Percentiles rank a stretch among this genome's conserved stretches.
Evolutionary conservation across 2,113 vertebrate species (phyloP).

Genomic region (Todiramphus chloris): DNA sequence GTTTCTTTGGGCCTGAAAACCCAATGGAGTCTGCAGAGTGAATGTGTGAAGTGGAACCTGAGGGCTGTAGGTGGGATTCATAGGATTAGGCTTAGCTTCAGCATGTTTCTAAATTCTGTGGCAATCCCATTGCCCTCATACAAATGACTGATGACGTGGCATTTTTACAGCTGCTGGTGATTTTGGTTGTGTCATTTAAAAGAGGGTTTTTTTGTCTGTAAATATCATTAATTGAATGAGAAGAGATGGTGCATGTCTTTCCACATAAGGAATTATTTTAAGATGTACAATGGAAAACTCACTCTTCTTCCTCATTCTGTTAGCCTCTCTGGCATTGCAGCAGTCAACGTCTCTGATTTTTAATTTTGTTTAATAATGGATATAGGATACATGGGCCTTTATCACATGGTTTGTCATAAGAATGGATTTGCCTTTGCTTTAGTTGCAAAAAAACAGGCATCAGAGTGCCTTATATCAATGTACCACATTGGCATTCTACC

Average conservation of each 20-base stretch:
- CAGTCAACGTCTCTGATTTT: background rate
- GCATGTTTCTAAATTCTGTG: background rate
- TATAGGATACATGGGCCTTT: background rate
- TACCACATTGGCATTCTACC: background rate
- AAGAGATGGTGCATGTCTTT: background rate
- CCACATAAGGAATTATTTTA: background rate
- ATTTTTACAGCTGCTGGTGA: background rate
- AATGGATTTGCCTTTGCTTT: background rate
- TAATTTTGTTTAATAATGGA: background rate
- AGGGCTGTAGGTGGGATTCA: background rate
- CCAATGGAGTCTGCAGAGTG: background rate
- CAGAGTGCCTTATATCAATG: background rate
- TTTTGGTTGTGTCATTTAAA: background rate
- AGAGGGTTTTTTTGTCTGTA: background rate
- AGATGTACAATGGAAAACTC: background rate
- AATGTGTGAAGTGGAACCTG: accelerated
- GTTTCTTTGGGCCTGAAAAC: background rate
- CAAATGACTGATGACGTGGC: background rate
- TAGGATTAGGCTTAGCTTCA: background rate
- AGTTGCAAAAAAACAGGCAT: background rate
- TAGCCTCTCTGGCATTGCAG: background rate
- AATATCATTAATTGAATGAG: background rate
- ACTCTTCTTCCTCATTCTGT: background rate
- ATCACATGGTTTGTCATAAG: accelerated
- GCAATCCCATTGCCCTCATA: background rate